A percentile compares a stretch with the other conserved stretches of the same genome.
phyloP scores from a whole-genome alignment of 2,113 vertebrate species.

The Aramus guarauna region DNA sequence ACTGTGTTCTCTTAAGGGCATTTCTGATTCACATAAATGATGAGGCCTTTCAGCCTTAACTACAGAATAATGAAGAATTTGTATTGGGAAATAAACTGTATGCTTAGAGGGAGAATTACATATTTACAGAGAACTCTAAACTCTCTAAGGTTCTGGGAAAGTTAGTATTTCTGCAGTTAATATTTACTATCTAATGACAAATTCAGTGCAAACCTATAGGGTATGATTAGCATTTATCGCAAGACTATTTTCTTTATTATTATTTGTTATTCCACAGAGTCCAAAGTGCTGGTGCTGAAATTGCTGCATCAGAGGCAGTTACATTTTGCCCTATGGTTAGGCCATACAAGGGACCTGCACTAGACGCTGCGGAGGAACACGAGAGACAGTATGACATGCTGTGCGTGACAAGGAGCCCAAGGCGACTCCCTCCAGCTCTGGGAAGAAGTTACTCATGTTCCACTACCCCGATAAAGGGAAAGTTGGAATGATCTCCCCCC shows the following conservation, averaged over 20 bases:
- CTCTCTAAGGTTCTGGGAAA: not conserved
- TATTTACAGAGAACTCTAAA: not conserved
- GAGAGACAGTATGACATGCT: not conserved
- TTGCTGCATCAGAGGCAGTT: not conserved
- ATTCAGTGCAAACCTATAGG: not conserved
- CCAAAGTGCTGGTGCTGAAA: not conserved
- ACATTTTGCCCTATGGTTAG: not conserved
- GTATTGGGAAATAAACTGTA: not conserved
- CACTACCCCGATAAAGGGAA: not conserved
- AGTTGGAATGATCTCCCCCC: not conserved
- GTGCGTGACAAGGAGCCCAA: not conserved
- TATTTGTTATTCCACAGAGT: not conserved
- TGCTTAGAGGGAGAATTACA: not conserved
- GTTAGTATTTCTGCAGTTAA: not conserved
- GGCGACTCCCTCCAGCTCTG: not conserved
- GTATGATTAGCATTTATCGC: not conserved
- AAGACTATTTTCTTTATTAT: not conserved
- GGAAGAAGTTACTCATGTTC: constrained; percentile 1
- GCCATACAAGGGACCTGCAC: not conserved
- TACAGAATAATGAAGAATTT: not conserved
- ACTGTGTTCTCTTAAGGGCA: not conserved
- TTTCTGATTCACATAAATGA: not conserved
- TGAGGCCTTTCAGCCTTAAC: not conserved
- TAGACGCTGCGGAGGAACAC: fast-evolving
- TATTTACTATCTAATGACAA: not conserved